Evolutionary conservation across 2,888 invertebrate genomes (phyloP), one percentile per base, ranked within the genome.

Genomic region (Clostera curtula): DNA sequence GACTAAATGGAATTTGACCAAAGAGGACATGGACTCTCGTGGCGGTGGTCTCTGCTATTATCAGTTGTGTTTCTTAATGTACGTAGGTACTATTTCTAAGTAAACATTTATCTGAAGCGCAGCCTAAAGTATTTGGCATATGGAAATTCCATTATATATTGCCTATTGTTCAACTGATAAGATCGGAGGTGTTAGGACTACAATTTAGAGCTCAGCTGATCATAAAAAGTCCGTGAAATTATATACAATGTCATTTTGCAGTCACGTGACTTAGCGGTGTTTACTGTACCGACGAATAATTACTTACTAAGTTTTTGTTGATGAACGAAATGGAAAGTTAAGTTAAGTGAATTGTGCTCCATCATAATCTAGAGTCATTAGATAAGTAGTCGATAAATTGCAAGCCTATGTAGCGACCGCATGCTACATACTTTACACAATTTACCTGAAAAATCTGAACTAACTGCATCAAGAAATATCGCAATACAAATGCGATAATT

Each of bases 21-120:
- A 31, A 55, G 57, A 48, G 43, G 50, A 33, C 58, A 59, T 29
- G 49, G 61, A 42, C 49, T 68, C 31, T 54, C 64, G 45, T 82
- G 80, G 82, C 80, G 75, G 39, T 82, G 73, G 77, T 61, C 71
- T 46, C 59, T 83, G 9, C 55, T 83, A 10, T 31, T 73, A 27
- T 72, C 82, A 8, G 69, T 74, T 19, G 51, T 77, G 34, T 50
- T 76, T 31, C 47, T 82, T 31, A 80, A 83, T 48, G 83, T 82
- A 64, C 34, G 82, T 80, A 64, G 26, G 10, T 30, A 12, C 21
- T 5, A 5, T 15, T 6, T 6, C 4, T 5, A 15, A 15, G 15
- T 15, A 15, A n/a, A n/a, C n/a, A n/a, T n/a, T n/a, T n/a, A n/a
- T n/a, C n/a, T n/a, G n/a, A n/a, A n/a, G n/a, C n/a, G n/a, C n/a